Percentiles rank a stretch among this genome's conserved stretches.
Evolutionary conservation across 1,140 invertebrate species (phyloP).

Genomic region (Trichogramma pretiosum): DNA sequence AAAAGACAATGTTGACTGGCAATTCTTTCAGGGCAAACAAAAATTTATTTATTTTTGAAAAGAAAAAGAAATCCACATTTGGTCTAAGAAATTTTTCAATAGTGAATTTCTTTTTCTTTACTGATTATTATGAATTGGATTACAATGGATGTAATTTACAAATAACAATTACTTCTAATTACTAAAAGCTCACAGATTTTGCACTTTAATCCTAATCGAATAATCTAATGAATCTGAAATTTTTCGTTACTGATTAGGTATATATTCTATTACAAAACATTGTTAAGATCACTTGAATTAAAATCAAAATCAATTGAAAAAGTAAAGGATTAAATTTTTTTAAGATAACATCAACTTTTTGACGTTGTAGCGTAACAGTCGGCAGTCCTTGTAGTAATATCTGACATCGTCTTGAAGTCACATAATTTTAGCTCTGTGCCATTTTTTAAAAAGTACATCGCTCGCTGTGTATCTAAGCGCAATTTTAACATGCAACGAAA

Average conservation of each 20-base stretch:
- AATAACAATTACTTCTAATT: constrained; percentile 6
- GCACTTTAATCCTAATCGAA: constrained; percentile 2
- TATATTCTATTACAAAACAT: constrained; percentile 13
- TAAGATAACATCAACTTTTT: constrained; percentile 13
- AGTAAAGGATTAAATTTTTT: constrained; percentile 5
- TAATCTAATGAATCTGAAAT: constrained; percentile 11
- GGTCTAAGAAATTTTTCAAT: neutral
- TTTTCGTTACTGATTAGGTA: constrained; percentile 9
- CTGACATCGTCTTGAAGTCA: constrained; percentile 25
- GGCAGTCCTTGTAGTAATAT: constrained; percentile 31
- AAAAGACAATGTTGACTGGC: constrained; percentile 5
- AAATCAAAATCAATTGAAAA: constrained; percentile 7
- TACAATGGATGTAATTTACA: constrained; percentile 1
- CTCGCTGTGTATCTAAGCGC: too few species aligned
- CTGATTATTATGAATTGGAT: neutral
- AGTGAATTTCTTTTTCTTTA: constrained; percentile 2
- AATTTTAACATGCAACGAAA: too few species aligned
- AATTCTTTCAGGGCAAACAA: constrained; percentile 4
- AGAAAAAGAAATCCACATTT: too few species aligned
- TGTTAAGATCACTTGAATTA: constrained; percentile 11
- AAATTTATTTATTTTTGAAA: constrained; percentile 1
- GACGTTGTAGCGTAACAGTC: constrained; percentile 35
- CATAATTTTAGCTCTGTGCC: constrained; percentile 23
- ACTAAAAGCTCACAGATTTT: constrained; percentile 10
- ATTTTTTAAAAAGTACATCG: too few species aligned